Evolutionary conservation across 2,113 vertebrate species (phyloP).

Genomic region (Psittacara wagleri): DNA sequence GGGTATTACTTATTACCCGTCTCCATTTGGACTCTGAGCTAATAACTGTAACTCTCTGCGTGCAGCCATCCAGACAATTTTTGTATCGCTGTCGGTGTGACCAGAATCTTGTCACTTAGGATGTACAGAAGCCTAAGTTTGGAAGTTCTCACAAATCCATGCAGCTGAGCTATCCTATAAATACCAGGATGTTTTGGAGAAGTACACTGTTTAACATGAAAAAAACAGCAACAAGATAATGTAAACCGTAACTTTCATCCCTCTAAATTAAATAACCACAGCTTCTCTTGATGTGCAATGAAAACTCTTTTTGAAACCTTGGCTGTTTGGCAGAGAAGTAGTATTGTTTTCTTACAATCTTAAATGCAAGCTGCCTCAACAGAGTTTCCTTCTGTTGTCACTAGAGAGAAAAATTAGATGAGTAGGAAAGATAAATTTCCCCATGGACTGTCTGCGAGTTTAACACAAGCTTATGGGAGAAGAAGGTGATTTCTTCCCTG

Average conservation of each 20-base stretch:
- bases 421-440: neutral
- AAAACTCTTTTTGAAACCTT: neutral
- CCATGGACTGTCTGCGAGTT: neutral
- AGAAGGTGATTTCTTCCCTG: neutral
- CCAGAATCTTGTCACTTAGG: neutral
- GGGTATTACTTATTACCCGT: neutral
- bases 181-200: neutral
- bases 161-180: neutral
- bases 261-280: neutral
- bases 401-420: neutral
- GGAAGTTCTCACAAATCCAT: neutral
- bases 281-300: neutral
- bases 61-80: neutral
- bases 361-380: neutral
- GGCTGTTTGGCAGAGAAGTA: neutral
- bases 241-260: neutral
- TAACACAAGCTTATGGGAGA: neutral
- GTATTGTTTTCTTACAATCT: neutral
- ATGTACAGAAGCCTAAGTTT: neutral
- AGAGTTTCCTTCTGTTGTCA: neutral
- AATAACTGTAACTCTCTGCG: neutral
- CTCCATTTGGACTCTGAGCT: neutral
- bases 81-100: neutral
- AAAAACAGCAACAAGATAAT: neutral
- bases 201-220: accelerated